These are phyloP conservation scores for Lepisosteus osseus DNA, from an alignment of 2,113 vertebrate species.

Conservation along the genomic window DNA sequence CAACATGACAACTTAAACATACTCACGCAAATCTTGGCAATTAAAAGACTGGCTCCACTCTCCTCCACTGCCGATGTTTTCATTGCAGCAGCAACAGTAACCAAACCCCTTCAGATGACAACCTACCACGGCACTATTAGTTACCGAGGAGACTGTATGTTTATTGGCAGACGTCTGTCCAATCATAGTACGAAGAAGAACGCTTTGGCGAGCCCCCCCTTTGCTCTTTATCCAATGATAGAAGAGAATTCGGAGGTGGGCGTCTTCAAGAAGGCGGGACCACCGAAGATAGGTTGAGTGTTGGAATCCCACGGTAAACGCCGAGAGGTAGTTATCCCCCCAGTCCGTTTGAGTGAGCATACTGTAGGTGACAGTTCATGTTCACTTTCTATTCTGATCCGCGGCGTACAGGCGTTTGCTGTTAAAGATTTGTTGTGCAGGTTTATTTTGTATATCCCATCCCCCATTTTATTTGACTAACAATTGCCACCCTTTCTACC, in stretches of 20 bases:
- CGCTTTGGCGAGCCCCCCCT: slow-evolving; percentile 29
- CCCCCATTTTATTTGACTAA: no score
- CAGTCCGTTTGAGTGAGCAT: no score
- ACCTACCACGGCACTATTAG: slow-evolving; percentile 47
- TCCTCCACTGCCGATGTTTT: slow-evolving; percentile 53
- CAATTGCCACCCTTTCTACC: no score
- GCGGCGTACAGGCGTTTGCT: no score
- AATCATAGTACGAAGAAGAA: slow-evolving; percentile 30
- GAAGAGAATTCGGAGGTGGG: not conserved
- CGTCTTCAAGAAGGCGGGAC: slow-evolving; percentile 29
- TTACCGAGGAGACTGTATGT: slow-evolving; percentile 43
- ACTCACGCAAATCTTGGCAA: no score
- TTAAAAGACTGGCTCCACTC: slow-evolving; percentile 26
- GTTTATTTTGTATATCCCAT: no score
- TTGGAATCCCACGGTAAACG: not conserved
- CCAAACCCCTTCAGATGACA: slow-evolving; percentile 54
- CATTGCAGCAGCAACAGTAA: slow-evolving; percentile 58
- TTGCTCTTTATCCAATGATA: slow-evolving; percentile 40
- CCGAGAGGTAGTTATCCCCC: not conserved
- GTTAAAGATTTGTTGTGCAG: no score
- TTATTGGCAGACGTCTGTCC: slow-evolving; percentile 44
- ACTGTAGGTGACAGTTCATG: no score
- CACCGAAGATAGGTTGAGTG: slow-evolving; percentile 37
- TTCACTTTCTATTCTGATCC: no score
- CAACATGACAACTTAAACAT: no score